Evolutionary conservation across 2,888 invertebrate genomes (phyloP).

Genomic region (Portevinia maculata): DNA sequence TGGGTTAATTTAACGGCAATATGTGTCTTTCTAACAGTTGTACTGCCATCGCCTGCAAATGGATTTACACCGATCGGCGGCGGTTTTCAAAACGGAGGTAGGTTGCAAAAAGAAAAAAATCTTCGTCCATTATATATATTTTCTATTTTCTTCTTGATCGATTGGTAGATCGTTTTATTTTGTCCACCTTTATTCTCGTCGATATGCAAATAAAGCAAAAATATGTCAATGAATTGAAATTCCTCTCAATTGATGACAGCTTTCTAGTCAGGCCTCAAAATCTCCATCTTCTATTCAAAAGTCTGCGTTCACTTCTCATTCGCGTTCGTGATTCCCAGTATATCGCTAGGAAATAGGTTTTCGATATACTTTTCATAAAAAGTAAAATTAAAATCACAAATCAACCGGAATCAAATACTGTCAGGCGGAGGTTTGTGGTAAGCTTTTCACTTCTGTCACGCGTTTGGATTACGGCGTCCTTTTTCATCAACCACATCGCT

Average conservation of each 20-base stretch:
- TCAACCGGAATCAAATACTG: conserved; percentile 46
- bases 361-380: conserved; percentile 13
- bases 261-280: conserved; percentile 56
- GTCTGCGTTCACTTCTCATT: conserved; percentile 20
- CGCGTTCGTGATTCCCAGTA: conserved; percentile 16
- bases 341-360: neutral
- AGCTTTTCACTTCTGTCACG: conserved; percentile 63
- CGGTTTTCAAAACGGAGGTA: conserved; percentile 69
- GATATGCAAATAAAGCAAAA: conserved; percentile 51
- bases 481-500: neutral
- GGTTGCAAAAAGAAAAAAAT: conserved; percentile 43
- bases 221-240: conserved; percentile 18
- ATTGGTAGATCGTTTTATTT: conserved; percentile 28
- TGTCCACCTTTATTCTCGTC: conserved; percentile 34
- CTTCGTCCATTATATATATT: conserved; percentile 21
- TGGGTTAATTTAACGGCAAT: conserved; percentile 74
- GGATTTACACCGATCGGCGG: conserved; percentile 74
- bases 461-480: too few species aligned
- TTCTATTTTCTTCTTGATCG: conserved; percentile 43
- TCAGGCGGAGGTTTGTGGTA: conserved; percentile 39
- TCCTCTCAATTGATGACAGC: conserved; percentile 27
- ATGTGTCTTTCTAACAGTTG: conserved; percentile 67
- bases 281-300: neutral
- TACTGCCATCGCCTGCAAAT: conserved; percentile 66
- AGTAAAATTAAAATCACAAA: conserved; percentile 60